Evolutionary conservation across 2,888 invertebrate genomes (phyloP).

Genomic region (Dermolepida albohirtum): DNA sequence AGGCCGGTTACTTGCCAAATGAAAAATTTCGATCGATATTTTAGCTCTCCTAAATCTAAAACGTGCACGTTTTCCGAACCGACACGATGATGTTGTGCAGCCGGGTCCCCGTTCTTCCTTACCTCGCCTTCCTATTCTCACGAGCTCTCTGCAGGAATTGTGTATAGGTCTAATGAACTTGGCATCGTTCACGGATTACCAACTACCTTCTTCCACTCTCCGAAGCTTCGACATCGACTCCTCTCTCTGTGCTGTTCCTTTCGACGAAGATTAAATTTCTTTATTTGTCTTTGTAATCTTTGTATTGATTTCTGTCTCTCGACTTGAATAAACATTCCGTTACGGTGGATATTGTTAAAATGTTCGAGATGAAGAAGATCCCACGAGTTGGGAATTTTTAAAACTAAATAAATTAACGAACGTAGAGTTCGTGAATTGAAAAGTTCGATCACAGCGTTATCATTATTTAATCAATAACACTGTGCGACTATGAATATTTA

Average conservation of each 20-base stretch:
- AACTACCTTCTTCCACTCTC: constrained; percentile 42
- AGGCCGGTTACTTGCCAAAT: constrained; percentile 20
- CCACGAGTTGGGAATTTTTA: too few species aligned
- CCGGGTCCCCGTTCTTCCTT: background rate
- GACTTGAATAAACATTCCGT: constrained; percentile 21
- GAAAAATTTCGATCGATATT: constrained; percentile 40
- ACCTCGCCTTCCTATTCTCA: background rate
- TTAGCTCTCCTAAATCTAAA: constrained; percentile 38
- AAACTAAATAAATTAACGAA: constrained; percentile 5
- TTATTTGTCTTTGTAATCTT: constrained; percentile 46
- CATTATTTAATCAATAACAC: too few species aligned
- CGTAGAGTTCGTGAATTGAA: constrained; percentile 3
- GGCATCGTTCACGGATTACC: constrained; percentile 59
- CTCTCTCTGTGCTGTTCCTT: constrained; percentile 32
- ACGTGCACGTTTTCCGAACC: constrained; percentile 41
- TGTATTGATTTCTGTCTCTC: constrained; percentile 41
- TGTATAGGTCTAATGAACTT: constrained; percentile 58
- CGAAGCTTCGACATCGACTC: constrained; percentile 2
- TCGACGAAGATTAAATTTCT: constrained; percentile 44
- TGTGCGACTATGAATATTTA: too few species aligned
- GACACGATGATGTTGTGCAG: background rate
- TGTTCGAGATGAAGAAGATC: too few species aligned
- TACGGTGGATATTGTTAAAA: background rate
- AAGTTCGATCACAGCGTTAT: background rate
- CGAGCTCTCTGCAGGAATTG: constrained; percentile 41